phyloP scores from a whole-genome alignment of 2,797 vertebrate genomes.

The Cyclopterus lumpus region DNA sequence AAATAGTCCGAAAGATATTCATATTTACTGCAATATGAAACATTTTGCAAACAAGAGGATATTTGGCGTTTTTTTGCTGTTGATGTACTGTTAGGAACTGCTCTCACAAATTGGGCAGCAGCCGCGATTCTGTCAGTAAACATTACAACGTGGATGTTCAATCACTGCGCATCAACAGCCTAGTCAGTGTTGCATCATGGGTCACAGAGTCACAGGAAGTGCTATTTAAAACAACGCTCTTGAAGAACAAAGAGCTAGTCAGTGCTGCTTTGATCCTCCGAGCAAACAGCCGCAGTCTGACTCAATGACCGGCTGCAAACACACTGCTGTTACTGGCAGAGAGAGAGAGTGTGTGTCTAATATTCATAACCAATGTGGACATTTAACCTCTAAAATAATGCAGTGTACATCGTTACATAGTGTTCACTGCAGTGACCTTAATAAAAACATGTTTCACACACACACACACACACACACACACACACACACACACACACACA shows the following conservation, averaged over 20 bases:
- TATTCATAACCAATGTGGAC: not conserved
- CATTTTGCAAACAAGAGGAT: not conserved
- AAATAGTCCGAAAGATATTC: not conserved
- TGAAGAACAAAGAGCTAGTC: conserved; percentile 53
- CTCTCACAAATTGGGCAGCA: not conserved
- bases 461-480: not conserved
- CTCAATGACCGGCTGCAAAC: conserved; percentile 13
- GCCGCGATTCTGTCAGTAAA: not conserved
- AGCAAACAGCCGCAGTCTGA: conserved; percentile 33
- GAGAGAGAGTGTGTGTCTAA: conserved; percentile 5
- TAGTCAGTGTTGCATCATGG: conserved; percentile 49
- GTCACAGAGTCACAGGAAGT: conserved; percentile 54
- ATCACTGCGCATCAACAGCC: conserved; percentile 3
- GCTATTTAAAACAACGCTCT: conserved; percentile 49
- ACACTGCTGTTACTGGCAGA: not conserved
- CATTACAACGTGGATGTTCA: not conserved
- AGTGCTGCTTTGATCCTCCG: conserved; percentile 32
- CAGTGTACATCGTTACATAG: not conserved
- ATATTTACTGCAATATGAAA: not conserved
- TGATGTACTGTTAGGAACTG: not conserved
- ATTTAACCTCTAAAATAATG: conserved; percentile 8
- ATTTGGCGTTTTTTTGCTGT: not conserved
- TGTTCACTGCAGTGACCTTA: not conserved
- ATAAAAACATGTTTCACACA: not conserved
- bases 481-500: not conserved